Base-by-base conservation (phyloP, 2,888 invertebrate genomes). In the Willowsia nigromaculata region DNA sequence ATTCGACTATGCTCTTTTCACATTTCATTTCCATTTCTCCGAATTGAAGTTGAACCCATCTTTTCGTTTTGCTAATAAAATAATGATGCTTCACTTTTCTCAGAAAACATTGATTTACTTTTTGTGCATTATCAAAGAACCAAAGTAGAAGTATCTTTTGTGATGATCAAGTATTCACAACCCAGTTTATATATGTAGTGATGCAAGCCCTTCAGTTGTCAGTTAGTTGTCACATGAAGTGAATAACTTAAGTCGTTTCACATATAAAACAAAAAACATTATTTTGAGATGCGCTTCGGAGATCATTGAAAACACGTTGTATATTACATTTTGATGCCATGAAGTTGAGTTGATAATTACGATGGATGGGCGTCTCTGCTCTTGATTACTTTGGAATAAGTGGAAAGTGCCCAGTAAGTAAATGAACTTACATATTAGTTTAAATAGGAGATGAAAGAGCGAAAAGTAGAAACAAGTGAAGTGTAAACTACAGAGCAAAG, bases 341-440 rank as follows among this genome's bases (percentile, higher is more conserved):
- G n/a, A 4, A 50, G 22, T 53, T 25, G 47, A 25, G 74, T 40
- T 74, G 74, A 47, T 40, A 15, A 76, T 76, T 47, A 76, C 68
- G 33, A 15, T 68, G 37, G 22, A 56, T 56, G 56, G 13, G 0
- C 30, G 27, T 5, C 22, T 56, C 22, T 11, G 11, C 56, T 47
- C 76, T 74, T 76, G 76, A 76, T 76, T 27, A 76, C 53, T 76
- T 43, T 50, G 27, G 18, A 76, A 27, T 76, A 76, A 76, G 30
- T 50, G 76, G 18, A 56, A 22, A 22, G n/a, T n/a, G n/a, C n/a
- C n/a, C n/a, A n/a, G n/a, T n/a, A n/a, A n/a, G 22, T 22, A 56
- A 68, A 50, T 53, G 74, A 25, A 43, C 47, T 74, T 40, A 50
- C 47, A 76, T 71, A 43, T 71, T 30, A 65, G 30, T 65, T 33